Evolutionary conservation across 2,888 invertebrate species (phyloP), one percentile per base, ranked within the genome.

Genomic region (Caenorhabditis doughertyi): DNA sequence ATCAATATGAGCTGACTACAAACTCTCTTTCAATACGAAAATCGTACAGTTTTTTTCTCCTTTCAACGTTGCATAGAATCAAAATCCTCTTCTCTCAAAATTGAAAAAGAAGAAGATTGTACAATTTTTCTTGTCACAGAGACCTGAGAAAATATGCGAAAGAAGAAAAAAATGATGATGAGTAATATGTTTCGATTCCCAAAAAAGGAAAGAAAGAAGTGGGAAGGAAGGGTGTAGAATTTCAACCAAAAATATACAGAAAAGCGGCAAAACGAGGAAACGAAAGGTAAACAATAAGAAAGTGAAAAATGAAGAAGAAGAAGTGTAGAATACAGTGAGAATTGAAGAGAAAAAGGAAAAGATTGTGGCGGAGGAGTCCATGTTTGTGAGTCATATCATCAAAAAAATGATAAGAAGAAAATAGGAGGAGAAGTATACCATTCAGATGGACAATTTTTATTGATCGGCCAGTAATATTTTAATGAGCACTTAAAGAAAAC

Each of bases 341-440:
- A n/a, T n/a, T n/a, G n/a, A 32, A 71, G 35, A 25, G 55, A 39
- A 18, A 68, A 27, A 68, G 53, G 55, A 23, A 18, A 18, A 47
- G 44, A 64, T 53, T 44, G 25, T 32, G 58, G 58, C 60, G 49
- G 60, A 35, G 60, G 60, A 51, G 60, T 56, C 51, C 47, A 65
- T 72, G 51, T 72, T 72, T 72, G 72, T 72, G 72, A 72, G 72
- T 72, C 72, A 72, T 72, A 51, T 72, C 47, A 72, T 60, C 72
- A 72, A 49, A 35, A 62, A 70, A 60, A 51, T 58, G 51, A 72
- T 62, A 60, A 72, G 35, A 49, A 56, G 27, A 18, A 29, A 32
- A 25, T 18, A 49, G 58, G 58, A 62, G 60, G 13, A 62, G 51
- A 11, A 49, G 64, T 44, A 62, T 44, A 42, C 60, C 60, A 49